Conservation (phyloP, 2,113 vertebrate species). For the Oxyura jamaicensis region DNA sequence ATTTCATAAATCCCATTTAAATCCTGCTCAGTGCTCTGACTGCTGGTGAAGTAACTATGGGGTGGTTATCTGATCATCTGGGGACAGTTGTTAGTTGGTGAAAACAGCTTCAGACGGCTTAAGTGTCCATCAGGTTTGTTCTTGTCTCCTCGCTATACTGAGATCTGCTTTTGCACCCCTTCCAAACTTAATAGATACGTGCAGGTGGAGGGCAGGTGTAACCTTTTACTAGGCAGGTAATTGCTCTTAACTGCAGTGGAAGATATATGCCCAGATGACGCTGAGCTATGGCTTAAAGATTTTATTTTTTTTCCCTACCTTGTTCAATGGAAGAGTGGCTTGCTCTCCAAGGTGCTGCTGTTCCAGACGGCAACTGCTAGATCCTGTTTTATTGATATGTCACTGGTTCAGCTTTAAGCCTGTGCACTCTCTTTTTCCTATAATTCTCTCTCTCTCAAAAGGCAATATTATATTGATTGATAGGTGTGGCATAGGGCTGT, state of each 20-base stretch:
- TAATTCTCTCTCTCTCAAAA: not conserved
- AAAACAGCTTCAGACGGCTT: not conserved
- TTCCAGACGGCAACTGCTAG: not conserved
- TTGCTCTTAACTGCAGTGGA: not conserved
- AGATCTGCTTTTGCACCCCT: not conserved
- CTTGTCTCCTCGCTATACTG: not conserved
- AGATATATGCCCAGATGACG: not conserved
- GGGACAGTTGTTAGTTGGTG: not conserved
- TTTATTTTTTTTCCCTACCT: not conserved
- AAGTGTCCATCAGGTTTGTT: not conserved
- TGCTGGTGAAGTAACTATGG: not conserved
- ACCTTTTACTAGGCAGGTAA: not conserved
- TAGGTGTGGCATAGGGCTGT: not conserved
- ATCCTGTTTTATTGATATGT: not conserved
- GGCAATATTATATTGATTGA: not conserved
- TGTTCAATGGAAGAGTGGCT: not conserved
- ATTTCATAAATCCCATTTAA: not conserved
- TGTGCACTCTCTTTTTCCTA: not conserved
- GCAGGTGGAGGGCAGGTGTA: not conserved
- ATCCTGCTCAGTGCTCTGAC: not conserved
- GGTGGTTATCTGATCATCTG: not conserved
- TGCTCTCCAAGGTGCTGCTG: slow-evolving; percentile 24
- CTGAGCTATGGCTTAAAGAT: not conserved
- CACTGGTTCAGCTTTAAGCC: not conserved
- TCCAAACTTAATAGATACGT: not conserved